Conservation (phyloP, 2,797 vertebrate species). For the Rhinogobio ventralis region DNA sequence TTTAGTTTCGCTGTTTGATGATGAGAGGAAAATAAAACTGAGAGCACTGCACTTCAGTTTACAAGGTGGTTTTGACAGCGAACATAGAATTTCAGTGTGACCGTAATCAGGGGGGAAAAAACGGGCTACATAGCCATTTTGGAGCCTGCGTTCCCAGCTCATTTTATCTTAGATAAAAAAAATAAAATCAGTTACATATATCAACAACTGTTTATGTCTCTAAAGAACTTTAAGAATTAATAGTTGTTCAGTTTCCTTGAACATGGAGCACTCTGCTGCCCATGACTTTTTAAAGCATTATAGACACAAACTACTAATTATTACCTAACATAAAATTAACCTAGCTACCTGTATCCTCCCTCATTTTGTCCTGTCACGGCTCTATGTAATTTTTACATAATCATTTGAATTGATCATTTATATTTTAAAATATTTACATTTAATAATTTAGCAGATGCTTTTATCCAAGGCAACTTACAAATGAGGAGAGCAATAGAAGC, state of each 20-base stretch:
- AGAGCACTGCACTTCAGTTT: slow-evolving; percentile 49
- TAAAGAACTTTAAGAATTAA: not conserved
- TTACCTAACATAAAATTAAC: not conserved
- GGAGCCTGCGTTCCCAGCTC: not conserved
- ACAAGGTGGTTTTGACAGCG: slow-evolving; percentile 49
- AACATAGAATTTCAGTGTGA: slow-evolving; percentile 46
- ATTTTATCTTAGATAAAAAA: not conserved
- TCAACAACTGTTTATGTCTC: not conserved
- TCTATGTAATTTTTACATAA: not conserved
- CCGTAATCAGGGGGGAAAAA: slow-evolving; percentile 36
- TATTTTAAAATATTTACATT: not conserved
- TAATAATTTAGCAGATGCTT: too few species aligned
- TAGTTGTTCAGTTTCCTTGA: not conserved
- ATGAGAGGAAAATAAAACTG: slow-evolving; percentile 67
- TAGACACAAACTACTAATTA: not conserved
- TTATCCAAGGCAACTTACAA: too few species aligned
- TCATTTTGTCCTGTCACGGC: not conserved
- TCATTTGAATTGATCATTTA: not conserved
- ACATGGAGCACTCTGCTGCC: too few species aligned
- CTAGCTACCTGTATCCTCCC: not conserved
- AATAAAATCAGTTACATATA: not conserved
- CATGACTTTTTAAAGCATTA: not conserved
- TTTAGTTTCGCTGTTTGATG: slow-evolving; percentile 56
- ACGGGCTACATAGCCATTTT: not conserved
- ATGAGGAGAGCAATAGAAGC: too few species aligned